These are phyloP conservation scores for Danaus chrysippus DNA, from an alignment of 2,888 invertebrate genomes.

Conservation along the genomic window DNA sequence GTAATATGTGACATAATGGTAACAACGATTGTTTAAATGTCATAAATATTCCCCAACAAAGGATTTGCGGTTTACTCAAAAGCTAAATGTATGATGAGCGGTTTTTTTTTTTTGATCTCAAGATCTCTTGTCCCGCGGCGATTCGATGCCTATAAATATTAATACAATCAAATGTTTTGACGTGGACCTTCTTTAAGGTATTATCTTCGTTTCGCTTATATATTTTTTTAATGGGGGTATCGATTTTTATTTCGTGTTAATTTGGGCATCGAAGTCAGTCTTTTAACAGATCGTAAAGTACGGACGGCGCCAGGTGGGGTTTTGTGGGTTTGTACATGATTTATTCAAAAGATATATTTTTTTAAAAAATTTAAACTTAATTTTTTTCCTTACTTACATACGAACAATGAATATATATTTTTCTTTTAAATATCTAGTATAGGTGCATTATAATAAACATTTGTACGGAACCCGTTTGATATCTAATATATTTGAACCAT, in stretches of 20 bases:
- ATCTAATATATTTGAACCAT: conserved; percentile 9
- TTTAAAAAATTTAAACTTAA: conserved; percentile 9
- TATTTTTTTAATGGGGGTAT: conserved; percentile 62
- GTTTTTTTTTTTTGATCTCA: conserved; percentile 61
- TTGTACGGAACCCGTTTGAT: not conserved
- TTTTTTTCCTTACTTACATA: not conserved
- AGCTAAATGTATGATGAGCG: conserved; percentile 77
- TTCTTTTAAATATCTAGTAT: too few species aligned
- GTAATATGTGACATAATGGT: conserved; percentile 74
- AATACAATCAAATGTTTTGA: conserved; percentile 80
- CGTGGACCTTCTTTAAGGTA: conserved; percentile 77
- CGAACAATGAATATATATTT: too few species aligned
- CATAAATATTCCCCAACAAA: conserved; percentile 77
- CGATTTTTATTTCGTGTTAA: conserved; percentile 79
- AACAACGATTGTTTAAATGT: conserved; percentile 76
- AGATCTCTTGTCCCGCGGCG: conserved; percentile 72
- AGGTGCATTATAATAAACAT: too few species aligned
- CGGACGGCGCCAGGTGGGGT: conserved; percentile 67
- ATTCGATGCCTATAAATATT: conserved; percentile 75
- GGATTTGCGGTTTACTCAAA: conserved; percentile 78
- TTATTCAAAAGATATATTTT: not conserved
- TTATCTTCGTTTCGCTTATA: conserved; percentile 64
- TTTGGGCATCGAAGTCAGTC: conserved; percentile 77
- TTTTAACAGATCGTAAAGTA: conserved; percentile 81
- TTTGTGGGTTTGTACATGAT: conserved; percentile 29